Evolutionary conservation across 2,113 vertebrate genomes (phyloP).

Genomic region (Struthio camelus): DNA sequence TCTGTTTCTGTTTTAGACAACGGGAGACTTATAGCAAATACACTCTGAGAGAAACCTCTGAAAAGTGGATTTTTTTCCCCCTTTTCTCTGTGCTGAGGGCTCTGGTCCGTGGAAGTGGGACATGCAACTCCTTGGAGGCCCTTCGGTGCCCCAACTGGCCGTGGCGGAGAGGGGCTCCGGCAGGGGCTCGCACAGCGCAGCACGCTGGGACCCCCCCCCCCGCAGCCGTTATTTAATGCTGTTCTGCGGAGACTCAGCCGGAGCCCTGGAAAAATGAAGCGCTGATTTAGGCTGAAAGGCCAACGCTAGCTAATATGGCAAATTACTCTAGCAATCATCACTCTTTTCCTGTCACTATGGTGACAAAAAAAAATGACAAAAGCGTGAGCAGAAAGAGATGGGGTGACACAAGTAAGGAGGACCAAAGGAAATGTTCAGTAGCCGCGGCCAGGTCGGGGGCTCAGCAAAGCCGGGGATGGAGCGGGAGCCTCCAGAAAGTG

Average conservation of each 20-base stretch:
- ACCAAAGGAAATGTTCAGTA: neutral
- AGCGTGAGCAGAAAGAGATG: neutral
- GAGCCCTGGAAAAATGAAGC: neutral
- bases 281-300: slow-evolving; percentile 28
- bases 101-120: neutral
- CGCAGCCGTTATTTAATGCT: fast-evolving
- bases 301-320: slow-evolving; percentile 9
- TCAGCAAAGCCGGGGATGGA: neutral
- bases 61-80: neutral
- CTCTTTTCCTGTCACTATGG: slow-evolving; percentile 51
- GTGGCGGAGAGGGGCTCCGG: neutral
- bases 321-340: slow-evolving; percentile 60
- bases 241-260: neutral
- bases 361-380: slow-evolving; percentile 58
- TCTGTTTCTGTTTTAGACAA: neutral
- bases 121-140: neutral
- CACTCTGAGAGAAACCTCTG: neutral
- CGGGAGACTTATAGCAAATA: neutral
- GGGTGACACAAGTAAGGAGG: neutral
- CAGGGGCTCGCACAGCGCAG: fast-evolving
- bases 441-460: fast-evolving
- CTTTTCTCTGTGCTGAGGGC: neutral
- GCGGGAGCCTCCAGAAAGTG: fast-evolving
- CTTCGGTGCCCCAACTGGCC: neutral
- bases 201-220: fast-evolving